Conservation (phyloP, 2,888 invertebrate species). For the Synanthedon vespiformis region DNA sequence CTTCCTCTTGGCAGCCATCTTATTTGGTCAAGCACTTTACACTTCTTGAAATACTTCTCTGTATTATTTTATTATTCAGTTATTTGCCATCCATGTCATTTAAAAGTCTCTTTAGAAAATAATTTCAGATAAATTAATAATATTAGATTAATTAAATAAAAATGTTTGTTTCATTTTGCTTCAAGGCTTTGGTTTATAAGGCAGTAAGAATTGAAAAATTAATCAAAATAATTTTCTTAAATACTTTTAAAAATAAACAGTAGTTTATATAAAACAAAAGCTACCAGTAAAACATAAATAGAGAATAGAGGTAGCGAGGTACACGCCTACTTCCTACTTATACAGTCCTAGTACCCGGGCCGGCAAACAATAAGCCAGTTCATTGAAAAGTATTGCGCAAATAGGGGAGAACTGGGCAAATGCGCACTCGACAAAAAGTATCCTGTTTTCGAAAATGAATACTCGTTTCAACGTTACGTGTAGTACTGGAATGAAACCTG, state of each 20-base stretch:
- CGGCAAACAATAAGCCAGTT: slow-evolving; percentile 43
- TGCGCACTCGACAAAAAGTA: slow-evolving; percentile 38
- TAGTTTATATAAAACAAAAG: no score
- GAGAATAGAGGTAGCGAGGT: background rate
- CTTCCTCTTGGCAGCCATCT: slow-evolving; percentile 81
- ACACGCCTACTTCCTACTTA: background rate
- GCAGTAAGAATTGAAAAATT: no score
- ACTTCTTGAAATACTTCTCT: slow-evolving; percentile 45
- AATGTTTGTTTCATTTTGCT: background rate
- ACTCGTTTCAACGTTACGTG: slow-evolving; percentile 21
- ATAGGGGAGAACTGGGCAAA: slow-evolving; percentile 36
- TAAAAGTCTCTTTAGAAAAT: background rate
- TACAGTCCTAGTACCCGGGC: slow-evolving; percentile 4
- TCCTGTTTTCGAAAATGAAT: slow-evolving; percentile 41
- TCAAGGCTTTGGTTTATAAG: background rate
- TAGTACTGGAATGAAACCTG: slow-evolving; percentile 18
- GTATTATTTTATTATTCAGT: slow-evolving; percentile 27
- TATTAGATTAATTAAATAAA: background rate
- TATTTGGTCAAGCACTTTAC: slow-evolving; percentile 40
- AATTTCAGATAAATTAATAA: background rate
- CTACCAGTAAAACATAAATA: no score
- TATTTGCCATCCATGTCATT: slow-evolving; percentile 35
- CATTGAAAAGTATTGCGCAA: slow-evolving; percentile 60
- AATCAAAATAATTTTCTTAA: no score
- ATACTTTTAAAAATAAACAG: no score